Conservation (phyloP, 2,888 invertebrate genomes). For the Cyrtodaria siliqua region DNA sequence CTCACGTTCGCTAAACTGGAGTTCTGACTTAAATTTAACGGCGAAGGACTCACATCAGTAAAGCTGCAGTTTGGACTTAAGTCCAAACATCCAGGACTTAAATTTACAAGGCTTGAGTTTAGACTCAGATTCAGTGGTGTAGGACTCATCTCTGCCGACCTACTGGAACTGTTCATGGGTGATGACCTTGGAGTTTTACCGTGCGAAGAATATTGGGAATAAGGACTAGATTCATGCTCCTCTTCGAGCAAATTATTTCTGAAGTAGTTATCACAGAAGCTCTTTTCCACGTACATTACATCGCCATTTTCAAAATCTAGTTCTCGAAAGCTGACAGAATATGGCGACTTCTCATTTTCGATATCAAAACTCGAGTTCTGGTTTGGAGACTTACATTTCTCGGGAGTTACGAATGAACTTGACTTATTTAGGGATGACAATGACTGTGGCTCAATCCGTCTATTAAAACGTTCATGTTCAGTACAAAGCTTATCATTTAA, state of each 20-base stretch:
- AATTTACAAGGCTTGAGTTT: conserved; percentile 25
- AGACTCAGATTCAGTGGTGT: conserved; percentile 25
- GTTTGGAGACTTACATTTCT: not conserved
- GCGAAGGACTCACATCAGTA: not conserved
- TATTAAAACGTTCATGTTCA: too few species aligned
- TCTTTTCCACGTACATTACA: conserved; percentile 49
- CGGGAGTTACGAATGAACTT: not conserved
- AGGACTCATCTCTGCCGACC: not conserved
- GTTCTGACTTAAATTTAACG: too few species aligned
- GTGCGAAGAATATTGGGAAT: not conserved
- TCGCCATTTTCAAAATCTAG: conserved; percentile 55
- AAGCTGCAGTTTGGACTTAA: not conserved
- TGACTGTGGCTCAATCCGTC: too few species aligned
- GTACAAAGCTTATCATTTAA: too few species aligned
- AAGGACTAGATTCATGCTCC: not conserved
- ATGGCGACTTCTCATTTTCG: conserved; percentile 36
- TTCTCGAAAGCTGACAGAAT: conserved; percentile 56
- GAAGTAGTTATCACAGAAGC: conserved; percentile 7
- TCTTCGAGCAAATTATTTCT: not conserved
- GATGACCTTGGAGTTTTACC: conserved; percentile 25
- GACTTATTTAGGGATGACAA: too few species aligned
- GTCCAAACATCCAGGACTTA: conserved; percentile 5
- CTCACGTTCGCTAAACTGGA: not conserved
- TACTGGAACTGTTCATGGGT: not conserved
- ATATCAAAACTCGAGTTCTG: conserved; percentile 14